Conservation (phyloP, 1,140 invertebrate species). For the Ceratina calcarata region DNA sequence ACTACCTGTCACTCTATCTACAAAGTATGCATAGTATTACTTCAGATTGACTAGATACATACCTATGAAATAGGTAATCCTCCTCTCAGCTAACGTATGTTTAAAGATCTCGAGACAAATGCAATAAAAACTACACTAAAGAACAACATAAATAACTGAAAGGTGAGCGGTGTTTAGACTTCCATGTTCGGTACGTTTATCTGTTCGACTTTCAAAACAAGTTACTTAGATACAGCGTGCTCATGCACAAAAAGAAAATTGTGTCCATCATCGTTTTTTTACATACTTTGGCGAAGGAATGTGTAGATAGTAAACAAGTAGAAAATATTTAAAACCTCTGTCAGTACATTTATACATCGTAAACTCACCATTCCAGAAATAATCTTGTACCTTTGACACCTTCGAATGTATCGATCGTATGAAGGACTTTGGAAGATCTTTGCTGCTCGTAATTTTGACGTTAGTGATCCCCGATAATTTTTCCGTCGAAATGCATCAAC, state of each 20-base stretch:
- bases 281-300: conserved; percentile 47
- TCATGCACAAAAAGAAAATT: conserved; percentile 24
- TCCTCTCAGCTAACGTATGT: conserved; percentile 1
- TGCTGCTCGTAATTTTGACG: conserved; percentile 39
- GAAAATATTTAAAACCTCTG: conserved; percentile 33
- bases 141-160: conserved; percentile 22
- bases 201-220: conserved; percentile 13
- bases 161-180: neutral
- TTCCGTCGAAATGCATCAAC: conserved; percentile 79
- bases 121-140: conserved; percentile 7
- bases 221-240: neutral
- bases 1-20: conserved; percentile 53
- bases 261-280: neutral
- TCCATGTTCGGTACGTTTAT: neutral
- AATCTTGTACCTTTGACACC: conserved; percentile 22
- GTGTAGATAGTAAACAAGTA: conserved; percentile 55
- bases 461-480: conserved; percentile 27
- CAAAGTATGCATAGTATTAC: conserved; percentile 48
- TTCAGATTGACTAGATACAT: conserved; percentile 44
- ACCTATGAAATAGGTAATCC: conserved; percentile 44
- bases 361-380: conserved; percentile 44
- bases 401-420: conserved; percentile 18
- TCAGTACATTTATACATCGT: conserved; percentile 35
- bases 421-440: conserved; percentile 49
- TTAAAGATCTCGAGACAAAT: conserved; percentile 7